Conservation (phyloP, 2,797 vertebrate species). For the Rachycentron canadum region DNA sequence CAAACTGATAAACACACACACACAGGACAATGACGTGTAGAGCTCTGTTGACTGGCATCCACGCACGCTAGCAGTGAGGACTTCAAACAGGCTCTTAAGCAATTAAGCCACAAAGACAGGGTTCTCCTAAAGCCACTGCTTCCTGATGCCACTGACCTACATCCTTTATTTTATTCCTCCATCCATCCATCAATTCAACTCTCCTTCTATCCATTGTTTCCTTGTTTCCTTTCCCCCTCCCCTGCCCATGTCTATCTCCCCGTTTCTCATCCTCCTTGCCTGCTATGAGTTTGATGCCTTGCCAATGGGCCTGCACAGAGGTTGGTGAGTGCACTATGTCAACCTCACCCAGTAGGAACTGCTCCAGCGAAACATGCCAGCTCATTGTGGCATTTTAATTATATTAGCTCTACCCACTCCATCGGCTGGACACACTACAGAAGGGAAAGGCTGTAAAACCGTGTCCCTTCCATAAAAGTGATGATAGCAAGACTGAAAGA, state of each 20-base stretch:
- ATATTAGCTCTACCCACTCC: constrained; percentile 67
- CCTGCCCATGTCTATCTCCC: constrained; percentile 15
- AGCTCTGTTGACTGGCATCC: constrained; percentile 49
- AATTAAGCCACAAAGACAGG: constrained; percentile 70
- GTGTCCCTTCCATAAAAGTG: constrained; percentile 50
- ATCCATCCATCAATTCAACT: constrained; percentile 37
- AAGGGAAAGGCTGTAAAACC: constrained; percentile 53
- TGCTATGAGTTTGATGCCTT: constrained; percentile 58
- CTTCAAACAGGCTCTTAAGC: constrained; percentile 66
- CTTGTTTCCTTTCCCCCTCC: constrained; percentile 26
- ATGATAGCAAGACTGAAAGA: constrained; percentile 38
- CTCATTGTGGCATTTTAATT: constrained; percentile 77
- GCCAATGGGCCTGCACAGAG: constrained; percentile 59
- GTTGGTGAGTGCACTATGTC: constrained; percentile 55
- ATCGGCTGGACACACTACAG: constrained; percentile 45
- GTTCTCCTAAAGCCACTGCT: constrained; percentile 65
- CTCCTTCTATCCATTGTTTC: constrained; percentile 44
- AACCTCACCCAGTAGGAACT: constrained; percentile 61
- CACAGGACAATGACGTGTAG: constrained; percentile 33
- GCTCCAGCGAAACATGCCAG: constrained; percentile 68
- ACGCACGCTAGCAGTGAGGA: constrained; percentile 58
- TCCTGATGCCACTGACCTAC: constrained; percentile 67
- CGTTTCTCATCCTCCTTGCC: constrained; percentile 47
- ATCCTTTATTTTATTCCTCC: constrained; percentile 46
- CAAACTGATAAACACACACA: constrained; percentile 33